Conservation (phyloP, 2,797 vertebrate species). For the Menidia menidia region DNA sequence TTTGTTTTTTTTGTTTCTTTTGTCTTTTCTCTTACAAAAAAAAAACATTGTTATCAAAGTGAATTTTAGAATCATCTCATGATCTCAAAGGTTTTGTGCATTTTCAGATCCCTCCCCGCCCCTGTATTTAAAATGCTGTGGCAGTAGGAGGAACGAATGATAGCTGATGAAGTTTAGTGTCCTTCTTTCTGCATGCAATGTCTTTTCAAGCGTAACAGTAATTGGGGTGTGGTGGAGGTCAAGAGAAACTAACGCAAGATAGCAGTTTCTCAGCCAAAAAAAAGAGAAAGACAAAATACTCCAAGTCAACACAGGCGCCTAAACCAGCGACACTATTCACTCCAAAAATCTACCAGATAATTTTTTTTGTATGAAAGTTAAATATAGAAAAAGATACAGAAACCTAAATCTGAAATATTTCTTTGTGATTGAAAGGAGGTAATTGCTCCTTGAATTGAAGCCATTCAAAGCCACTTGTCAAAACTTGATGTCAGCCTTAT, state of each 20-base stretch:
- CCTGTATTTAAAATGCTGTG: slow-evolving; percentile 10
- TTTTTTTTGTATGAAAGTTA: slow-evolving; percentile 68
- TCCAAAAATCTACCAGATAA: slow-evolving; percentile 52
- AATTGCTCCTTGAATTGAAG: slow-evolving; percentile 78
- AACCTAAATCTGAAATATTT: slow-evolving; percentile 62
- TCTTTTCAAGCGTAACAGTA: slow-evolving; percentile 44
- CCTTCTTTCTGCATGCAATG: slow-evolving; percentile 7
- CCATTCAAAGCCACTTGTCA: slow-evolving; percentile 82
- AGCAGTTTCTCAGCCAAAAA: slow-evolving; percentile 56
- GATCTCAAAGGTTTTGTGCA: slow-evolving; percentile 32
- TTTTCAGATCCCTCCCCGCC: slow-evolving; percentile 24
- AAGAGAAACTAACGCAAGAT: slow-evolving; percentile 37
- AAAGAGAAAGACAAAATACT: slow-evolving; percentile 13
- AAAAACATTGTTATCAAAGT: slow-evolving; percentile 25
- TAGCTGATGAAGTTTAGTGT: slow-evolving; percentile 18
- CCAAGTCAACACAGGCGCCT: slow-evolving; percentile 52
- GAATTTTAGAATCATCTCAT: slow-evolving; percentile 52
- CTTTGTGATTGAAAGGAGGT: slow-evolving; percentile 76
- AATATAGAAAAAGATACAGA: slow-evolving; percentile 43
- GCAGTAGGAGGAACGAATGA: slow-evolving; percentile 9
- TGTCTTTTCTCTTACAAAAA: neutral
- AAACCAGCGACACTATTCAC: slow-evolving; percentile 64
- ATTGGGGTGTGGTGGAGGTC: slow-evolving; percentile 41
- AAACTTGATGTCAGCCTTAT: slow-evolving; percentile 84
- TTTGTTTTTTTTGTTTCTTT: slow-evolving; percentile 25